phyloP scores from a whole-genome alignment of 35 echinoderm and acorn worm genomes.

The Eucidaris tribuloides region DNA sequence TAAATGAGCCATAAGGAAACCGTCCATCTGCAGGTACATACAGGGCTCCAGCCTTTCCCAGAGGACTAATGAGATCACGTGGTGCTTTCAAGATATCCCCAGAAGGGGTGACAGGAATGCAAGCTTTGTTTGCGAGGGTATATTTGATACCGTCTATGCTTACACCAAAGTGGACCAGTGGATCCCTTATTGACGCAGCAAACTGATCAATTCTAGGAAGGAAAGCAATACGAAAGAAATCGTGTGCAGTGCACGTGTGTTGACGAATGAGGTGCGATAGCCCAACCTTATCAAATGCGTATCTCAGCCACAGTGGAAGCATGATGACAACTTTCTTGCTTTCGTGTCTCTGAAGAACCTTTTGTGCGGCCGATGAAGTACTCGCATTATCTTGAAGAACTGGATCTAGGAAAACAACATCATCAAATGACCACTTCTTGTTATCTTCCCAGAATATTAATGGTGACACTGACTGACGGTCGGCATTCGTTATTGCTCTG shows the following conservation, averaged over 20 bases:
- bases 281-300: neutral
- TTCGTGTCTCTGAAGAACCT: neutral
- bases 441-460: neutral
- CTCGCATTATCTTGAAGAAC: neutral
- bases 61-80: conserved; percentile 15
- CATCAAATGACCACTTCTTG: neutral
- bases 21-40: conserved; percentile 14
- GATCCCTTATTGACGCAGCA: neutral
- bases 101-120: conserved; percentile 33
- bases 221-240: neutral
- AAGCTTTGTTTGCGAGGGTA: neutral
- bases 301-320: neutral
- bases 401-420: neutral
- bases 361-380: neutral
- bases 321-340: neutral
- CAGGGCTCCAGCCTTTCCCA: neutral
- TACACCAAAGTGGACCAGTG: neutral
- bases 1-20: conserved; percentile 38
- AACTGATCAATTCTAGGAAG: neutral
- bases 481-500: neutral
- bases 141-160: neutral
- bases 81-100: conserved; percentile 15
- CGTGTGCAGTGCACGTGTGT: neutral
- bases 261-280: neutral
- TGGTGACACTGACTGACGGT: neutral